Evolutionary conservation across 2,797 vertebrate species (phyloP).

Genomic region (Cheirogaleus major): DNA sequence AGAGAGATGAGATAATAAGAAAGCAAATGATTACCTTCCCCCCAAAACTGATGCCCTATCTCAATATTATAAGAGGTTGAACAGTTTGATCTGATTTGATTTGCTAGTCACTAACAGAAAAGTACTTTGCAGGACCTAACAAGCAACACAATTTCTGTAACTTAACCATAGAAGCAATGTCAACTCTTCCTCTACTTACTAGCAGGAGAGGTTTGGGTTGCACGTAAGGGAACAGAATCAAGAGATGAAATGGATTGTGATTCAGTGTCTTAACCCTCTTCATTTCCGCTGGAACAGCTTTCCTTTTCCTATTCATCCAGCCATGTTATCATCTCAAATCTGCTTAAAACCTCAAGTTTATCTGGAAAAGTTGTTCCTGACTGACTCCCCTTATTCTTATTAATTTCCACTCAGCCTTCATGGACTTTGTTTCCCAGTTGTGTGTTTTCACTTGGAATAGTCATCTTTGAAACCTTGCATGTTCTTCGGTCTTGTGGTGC

Average conservation of each 20-base stretch:
- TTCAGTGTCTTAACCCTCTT: background rate
- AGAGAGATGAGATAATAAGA: conserved; percentile 6
- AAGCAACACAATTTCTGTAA: background rate
- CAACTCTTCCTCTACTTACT: background rate
- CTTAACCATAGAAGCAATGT: background rate
- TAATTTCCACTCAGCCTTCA: background rate
- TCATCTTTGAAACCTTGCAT: background rate
- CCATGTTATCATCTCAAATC: background rate
- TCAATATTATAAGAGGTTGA: background rate
- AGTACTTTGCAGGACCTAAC: background rate
- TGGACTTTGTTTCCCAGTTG: background rate
- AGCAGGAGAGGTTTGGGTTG: background rate
- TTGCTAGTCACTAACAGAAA: background rate
- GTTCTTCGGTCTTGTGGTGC: background rate
- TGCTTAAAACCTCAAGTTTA: background rate
- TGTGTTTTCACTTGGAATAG: background rate
- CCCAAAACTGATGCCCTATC: background rate
- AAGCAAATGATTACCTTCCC: background rate
- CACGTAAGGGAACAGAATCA: background rate
- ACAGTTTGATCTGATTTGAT: background rate
- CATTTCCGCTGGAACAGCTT: background rate
- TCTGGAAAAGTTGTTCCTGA: background rate
- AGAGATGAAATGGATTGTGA: background rate
- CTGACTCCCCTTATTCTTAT: background rate
- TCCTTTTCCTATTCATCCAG: background rate